Conservation (phyloP, 2,113 vertebrate genomes). For the Scalopus aquaticus region DNA sequence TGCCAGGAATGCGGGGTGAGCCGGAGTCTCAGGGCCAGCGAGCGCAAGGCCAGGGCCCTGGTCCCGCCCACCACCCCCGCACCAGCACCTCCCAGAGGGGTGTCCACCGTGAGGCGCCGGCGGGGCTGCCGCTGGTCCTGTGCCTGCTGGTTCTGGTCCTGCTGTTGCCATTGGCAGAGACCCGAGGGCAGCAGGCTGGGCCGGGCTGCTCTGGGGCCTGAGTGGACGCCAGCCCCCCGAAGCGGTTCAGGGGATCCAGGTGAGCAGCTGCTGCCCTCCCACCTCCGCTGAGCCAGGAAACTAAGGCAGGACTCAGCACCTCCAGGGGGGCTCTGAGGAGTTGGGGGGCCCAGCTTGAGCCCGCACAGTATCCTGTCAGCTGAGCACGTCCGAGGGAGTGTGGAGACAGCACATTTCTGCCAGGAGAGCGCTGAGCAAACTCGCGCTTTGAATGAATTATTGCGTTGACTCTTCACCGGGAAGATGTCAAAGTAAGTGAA, state of each 20-base stretch:
- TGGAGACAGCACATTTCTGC: neutral
- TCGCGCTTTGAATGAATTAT: neutral
- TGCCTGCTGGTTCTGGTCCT: rapidly evolving
- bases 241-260: neutral
- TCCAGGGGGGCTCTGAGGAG: neutral
- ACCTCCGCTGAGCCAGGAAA: neutral
- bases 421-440: neutral
- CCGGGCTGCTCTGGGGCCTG: neutral
- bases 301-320: neutral
- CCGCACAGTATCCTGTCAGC: too few species aligned
- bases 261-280: neutral
- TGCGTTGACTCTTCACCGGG: neutral
- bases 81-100: too few species aligned
- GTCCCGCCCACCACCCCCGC: too few species aligned
- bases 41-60: too few species aligned
- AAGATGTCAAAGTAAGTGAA: neutral
- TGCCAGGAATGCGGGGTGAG: too few species aligned
- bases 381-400: too few species aligned
- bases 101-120: too few species aligned
- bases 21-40: too few species aligned
- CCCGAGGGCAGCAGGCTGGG: neutral
- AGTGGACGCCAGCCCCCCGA: neutral
- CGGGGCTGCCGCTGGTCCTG: neutral
- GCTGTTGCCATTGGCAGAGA: neutral
- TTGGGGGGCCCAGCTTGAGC: too few species aligned